Base-by-base conservation (phyloP, 2,888 invertebrate species). In the Griposia aprilina region DNA sequence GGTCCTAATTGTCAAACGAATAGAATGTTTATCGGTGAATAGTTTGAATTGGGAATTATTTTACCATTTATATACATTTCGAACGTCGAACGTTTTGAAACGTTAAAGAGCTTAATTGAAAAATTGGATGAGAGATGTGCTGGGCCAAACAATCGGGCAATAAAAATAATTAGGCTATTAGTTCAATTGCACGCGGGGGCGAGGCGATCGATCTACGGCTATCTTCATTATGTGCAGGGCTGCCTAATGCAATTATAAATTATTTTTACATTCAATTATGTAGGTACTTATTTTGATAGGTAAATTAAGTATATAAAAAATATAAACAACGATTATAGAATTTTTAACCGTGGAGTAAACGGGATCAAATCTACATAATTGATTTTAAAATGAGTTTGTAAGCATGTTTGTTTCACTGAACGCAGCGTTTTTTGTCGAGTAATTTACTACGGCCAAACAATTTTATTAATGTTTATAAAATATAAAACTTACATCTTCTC, bases 81-180 rank as follows among this genome's bases (percentile, higher is more conserved):
- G 36, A 69, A 69, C 17, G 7, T 69, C n/a, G 59, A 69, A 59
- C 69, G 36, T 73, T 84, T 63, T 83, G 60, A 48, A 72, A 50
- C 78, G 80, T 82, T 69, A 71, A 81, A 83, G 85, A 87, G 87
- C 88, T 91, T 90, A 93, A 93, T 94, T 94, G 92, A 91, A 93
- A 94, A 94, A 95, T 94, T 91, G 93, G 90, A 92, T 92, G 90
- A 90, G 90, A 92, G 92, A 93, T 90, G 91, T 90, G 88, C 76
- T 92, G 91, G 89, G 90, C 91, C 90, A 93, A 95, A 96, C 95
- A 94, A 95, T 95, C 93, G 94, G 94, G 95, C 93, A 95, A 96
- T 96, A 96, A 96, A 96, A 96, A 95, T 96, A 95, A 96, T 96
- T 94, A 96, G 94, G 93, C 94, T 94, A 94, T 96, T 96, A 95